Evolutionary conservation across 1,140 invertebrate species (phyloP), one percentile per base, ranked within the genome.

Genomic region (Danaus plexippus): DNA sequence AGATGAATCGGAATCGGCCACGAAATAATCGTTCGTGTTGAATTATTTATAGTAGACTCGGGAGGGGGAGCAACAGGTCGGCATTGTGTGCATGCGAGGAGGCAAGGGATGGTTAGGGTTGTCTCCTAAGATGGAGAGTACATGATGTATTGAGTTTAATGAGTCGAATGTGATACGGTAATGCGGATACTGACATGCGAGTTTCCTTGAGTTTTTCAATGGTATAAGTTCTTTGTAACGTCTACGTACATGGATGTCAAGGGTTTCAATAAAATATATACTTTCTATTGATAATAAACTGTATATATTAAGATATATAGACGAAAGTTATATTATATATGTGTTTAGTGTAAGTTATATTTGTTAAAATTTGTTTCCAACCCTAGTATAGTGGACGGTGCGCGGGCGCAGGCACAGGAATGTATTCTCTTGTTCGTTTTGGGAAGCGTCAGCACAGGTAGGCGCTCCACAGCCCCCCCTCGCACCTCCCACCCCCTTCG

Each of bases 371-470:
- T 51, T 42, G 15, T 18, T 55, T 64, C 13, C 73, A 80, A 44
- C 76, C 73, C 73, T 74, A 32, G 22, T 32, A 65, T 45, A 58
- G 51, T 12, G 22, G 22, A 52, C 59, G 58, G 64, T 59, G 65
- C 54, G 59, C 54, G 66, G 60, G 64, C 60, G 64, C 63, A 61
- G 73, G 68, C 66, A 67, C 65, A 75, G 80, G 80, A 85, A 85
- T 85, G 81, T 78, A 64, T 71, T 51, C 72, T 83, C 80, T 85
- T 85, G 73, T 77, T 85, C 82, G 73, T 85, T 85, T 85, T 85
- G 81, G 81, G 77, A 72, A 78, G 74, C 78, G 82, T 77, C 82
- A 69, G 82, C 78, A 78, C 82, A 83, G 81, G 79, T 82, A 85
- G 78, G 77, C 75, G 72, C 71, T 68, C 69, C 71, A 49, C 22